A percentile compares a stretch with the other conserved stretches of the same genome.
Evolutionary conservation across 2,888 invertebrate genomes (phyloP).

Genomic region (Tipula helvola): DNA sequence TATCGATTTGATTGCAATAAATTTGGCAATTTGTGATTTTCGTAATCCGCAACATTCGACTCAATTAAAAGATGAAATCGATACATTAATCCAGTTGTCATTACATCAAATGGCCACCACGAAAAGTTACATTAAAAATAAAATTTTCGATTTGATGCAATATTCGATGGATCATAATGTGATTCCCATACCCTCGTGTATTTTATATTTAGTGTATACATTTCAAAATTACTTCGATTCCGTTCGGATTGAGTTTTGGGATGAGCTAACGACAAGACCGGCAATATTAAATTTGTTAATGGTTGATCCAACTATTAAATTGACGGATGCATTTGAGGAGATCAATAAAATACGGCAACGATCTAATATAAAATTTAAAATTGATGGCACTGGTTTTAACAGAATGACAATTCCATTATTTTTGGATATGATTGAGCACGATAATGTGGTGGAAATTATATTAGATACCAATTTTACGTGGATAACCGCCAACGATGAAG

Average conservation of each 20-base stretch:
- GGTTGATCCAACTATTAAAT: background rate
- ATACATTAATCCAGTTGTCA: background rate
- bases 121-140: background rate
- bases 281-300: background rate
- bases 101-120: background rate
- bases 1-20: background rate
- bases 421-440: background rate
- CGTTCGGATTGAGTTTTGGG: background rate
- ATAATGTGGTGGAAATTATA: background rate
- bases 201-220: background rate
- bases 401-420: background rate
- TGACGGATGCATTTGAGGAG: background rate
- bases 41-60: background rate
- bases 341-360: background rate
- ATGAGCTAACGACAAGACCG: background rate
- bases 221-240: background rate
- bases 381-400: background rate
- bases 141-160: background rate
- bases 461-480: background rate
- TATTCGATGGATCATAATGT: background rate
- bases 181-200: background rate
- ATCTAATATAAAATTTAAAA: background rate
- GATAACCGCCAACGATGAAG: background rate
- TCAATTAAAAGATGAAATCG: background rate
- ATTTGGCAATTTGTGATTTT: background rate